phyloP scores from a whole-genome alignment of 2,113 vertebrate species.

The Sitta europaea region DNA sequence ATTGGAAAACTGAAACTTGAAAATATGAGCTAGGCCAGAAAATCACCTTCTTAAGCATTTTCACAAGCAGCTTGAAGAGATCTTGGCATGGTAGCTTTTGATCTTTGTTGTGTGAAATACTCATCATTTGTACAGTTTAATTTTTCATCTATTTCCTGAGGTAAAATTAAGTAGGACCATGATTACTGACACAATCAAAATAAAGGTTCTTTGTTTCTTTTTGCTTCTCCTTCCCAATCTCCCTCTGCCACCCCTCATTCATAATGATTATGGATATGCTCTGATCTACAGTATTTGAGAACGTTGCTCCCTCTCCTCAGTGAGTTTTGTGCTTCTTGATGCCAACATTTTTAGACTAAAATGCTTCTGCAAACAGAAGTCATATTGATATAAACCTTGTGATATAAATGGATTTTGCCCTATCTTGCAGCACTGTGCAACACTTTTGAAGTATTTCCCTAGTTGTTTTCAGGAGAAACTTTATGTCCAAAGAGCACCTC shows the following conservation, averaged over 20 bases:
- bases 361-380: neutral
- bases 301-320: neutral
- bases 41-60: neutral
- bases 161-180: neutral
- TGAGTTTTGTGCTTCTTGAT: neutral
- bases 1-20: neutral
- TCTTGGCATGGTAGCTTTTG: neutral
- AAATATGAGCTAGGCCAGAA: neutral
- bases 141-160: neutral
- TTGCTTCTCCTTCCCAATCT: neutral
- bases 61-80: neutral
- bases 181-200: neutral
- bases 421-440: neutral
- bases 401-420: neutral
- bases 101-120: neutral
- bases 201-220: neutral
- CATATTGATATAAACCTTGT: neutral
- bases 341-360: neutral
- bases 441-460: neutral
- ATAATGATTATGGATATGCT: neutral
- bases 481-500: neutral
- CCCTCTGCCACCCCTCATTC: neutral
- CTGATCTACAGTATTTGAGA: neutral
- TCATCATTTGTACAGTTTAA: neutral
- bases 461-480: neutral